A percentile compares a stretch with the other conserved stretches of the same genome.
Evolutionary conservation across 2,113 vertebrate genomes (phyloP).

Genomic region (Antechinus stuartii): DNA sequence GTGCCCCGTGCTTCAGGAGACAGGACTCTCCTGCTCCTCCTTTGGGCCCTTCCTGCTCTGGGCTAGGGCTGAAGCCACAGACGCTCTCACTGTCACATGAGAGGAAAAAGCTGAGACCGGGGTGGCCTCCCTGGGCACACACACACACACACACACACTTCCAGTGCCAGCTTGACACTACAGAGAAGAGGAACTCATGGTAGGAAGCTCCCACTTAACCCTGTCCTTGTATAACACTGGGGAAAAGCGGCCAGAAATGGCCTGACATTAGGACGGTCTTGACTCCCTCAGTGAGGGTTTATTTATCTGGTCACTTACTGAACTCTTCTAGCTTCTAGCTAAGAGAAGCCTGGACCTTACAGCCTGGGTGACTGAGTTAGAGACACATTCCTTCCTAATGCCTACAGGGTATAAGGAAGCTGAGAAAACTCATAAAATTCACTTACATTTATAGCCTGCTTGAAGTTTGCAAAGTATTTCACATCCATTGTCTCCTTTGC

Average conservation of each 20-base stretch:
- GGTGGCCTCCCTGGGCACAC: background rate
- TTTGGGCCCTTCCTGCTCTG: background rate
- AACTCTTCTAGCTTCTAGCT: slow-evolving; percentile 44
- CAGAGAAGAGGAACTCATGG: background rate
- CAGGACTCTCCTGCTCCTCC: background rate
- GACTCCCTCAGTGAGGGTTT: slow-evolving; percentile 1
- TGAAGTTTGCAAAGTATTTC: background rate
- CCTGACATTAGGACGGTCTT: slow-evolving; percentile 44
- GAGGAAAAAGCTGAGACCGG: background rate
- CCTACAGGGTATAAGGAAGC: background rate
- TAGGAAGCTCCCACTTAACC: slow-evolving; percentile 1
- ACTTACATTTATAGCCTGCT: background rate
- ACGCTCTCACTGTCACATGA: background rate
- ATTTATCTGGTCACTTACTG: background rate
- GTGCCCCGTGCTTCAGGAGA: background rate
- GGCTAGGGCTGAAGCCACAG: background rate
- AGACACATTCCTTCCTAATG: background rate
- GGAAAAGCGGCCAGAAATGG: slow-evolving; percentile 63
- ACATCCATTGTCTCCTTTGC: background rate
- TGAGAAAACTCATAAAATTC: background rate
- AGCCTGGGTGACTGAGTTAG: background rate
- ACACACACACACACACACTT: background rate
- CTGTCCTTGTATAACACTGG: slow-evolving; percentile 40
- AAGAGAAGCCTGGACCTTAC: slow-evolving; percentile 55
- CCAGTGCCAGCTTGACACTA: slow-evolving; percentile 37